These are phyloP conservation scores for Pelecanus crispus DNA, from an alignment of 2,113 vertebrate species.

Conservation along the genomic window DNA sequence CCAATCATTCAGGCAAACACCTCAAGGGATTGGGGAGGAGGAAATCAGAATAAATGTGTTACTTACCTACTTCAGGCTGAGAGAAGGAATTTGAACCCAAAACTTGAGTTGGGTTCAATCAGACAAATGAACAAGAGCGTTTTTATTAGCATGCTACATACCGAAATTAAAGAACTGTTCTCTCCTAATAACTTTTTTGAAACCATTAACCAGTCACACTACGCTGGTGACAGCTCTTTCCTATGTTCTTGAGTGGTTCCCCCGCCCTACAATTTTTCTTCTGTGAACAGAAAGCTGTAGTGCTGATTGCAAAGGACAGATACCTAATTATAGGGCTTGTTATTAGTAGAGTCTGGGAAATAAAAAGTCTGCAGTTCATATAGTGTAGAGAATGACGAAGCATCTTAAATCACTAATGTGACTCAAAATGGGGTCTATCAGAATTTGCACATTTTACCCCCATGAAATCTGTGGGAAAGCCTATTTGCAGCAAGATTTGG, in stretches of 20 bases:
- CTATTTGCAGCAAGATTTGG: conserved; percentile 24
- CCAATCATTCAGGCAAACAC: not conserved
- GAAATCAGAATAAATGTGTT: not conserved
- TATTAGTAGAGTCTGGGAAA: conserved; percentile 31
- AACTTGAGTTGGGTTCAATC: not conserved
- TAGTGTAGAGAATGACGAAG: conserved; percentile 20
- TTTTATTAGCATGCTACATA: not conserved
- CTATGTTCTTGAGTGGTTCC: not conserved
- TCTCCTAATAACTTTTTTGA: not conserved
- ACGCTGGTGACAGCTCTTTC: not conserved
- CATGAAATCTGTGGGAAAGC: not conserved
- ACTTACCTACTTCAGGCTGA: not conserved
- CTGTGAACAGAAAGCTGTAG: not conserved
- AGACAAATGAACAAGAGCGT: not conserved
- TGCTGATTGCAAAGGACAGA: conserved; percentile 25
- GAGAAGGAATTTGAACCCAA: not conserved
- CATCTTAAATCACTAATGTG: conserved; percentile 18
- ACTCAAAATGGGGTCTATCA: not conserved
- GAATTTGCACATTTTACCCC: not conserved
- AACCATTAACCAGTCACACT: not conserved
- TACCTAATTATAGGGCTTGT: conserved; percentile 23
- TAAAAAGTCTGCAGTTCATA: conserved; percentile 19
- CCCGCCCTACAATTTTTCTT: not conserved
- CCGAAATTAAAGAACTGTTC: not conserved
- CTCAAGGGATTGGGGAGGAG: not conserved